Evolutionary conservation across 2,888 invertebrate genomes (phyloP), one percentile per base, ranked within the genome.

Genomic region (Pachliopta kotzebuea): DNA sequence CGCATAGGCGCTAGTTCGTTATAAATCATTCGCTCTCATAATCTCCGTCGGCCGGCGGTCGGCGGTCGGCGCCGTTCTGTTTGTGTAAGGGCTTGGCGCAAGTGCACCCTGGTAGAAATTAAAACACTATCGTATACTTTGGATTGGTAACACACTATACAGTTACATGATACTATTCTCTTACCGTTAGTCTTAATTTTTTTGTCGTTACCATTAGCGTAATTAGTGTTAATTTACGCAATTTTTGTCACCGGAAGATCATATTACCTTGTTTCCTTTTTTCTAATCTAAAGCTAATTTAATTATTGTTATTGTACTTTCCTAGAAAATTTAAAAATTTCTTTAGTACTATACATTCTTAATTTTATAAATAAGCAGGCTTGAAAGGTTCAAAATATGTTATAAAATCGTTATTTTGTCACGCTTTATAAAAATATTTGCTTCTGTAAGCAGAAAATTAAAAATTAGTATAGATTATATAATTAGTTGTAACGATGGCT

Each of bases 1-100:
- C 80, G 80, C 79, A 75, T 70, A 76, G 76, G 77, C 79, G 78
- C 81, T 84, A 83, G 80, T 76, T 80, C 73, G 79, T 84, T 76
- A 88, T 88, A 86, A 89, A 90, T 90, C 90, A 87, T 77, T 76
- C 77, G 74, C 78, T 88, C 89, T 88, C 86, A 86, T 90, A 88
- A 89, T 88, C 75, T 70, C 67, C 72, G 72, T 76, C n/a, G n/a
- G n/a, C n/a, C n/a, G n/a, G n/a, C n/a, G n/a, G 79, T 73, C 81
- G 84, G 81, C 87, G 88, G 79, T 73, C 81, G 84, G 81, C 87
- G 88, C 86, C 86, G 81, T 81, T 80, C 79, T 90, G 88, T 89
- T 90, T 88, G 84, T 83, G 70, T 87, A 86, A 77, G 71, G 78
- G 86, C 75, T 76, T 88, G 90, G 88, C 86, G 76, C 86, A 88